Evolutionary conservation across 2,113 vertebrate species (phyloP).

Genomic region (Atherinomorus stipes): DNA sequence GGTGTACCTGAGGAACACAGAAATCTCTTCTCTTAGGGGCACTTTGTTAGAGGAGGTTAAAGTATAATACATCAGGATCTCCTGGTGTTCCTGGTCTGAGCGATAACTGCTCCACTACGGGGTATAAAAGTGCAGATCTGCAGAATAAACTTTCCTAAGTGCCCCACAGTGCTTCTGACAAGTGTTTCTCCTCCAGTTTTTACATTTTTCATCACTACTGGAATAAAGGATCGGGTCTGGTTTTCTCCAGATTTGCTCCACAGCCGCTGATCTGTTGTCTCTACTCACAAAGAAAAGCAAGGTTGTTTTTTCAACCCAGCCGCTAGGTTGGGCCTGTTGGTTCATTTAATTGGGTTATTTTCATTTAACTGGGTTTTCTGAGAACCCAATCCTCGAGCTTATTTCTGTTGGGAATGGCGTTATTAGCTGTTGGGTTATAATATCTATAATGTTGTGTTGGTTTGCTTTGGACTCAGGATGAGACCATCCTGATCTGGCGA

Average conservation of each 20-base stretch:
- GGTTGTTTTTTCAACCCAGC: too few species aligned
- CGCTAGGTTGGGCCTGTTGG: too few species aligned
- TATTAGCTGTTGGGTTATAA: too few species aligned
- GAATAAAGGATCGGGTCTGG: not conserved
- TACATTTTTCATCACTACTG: constrained; percentile 15
- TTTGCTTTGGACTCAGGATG: too few species aligned
- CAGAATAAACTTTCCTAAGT: constrained; percentile 30
- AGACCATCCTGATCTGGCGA: too few species aligned
- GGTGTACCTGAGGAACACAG: constrained; percentile 11
- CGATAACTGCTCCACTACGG: constrained; percentile 34
- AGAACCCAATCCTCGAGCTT: too few species aligned
- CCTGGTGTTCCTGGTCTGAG: constrained; percentile 31
- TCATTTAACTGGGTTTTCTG: too few species aligned
- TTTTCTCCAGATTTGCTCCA: not conserved
- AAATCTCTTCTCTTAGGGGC: constrained; percentile 6
- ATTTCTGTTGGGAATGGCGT: too few species aligned
- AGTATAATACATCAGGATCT: constrained; percentile 36
- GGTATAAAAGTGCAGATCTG: constrained; percentile 24
- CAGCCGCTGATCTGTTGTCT: not conserved
- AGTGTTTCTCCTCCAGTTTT: constrained; percentile 25
- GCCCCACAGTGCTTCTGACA: constrained; percentile 17
- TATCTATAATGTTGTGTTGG: too few species aligned
- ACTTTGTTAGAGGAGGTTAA: constrained; percentile 38
- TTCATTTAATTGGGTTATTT: too few species aligned
- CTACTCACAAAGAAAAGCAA: too few species aligned